Conservation (phyloP, 2,888 invertebrate genomes). For the Bedellia somnulentella region DNA sequence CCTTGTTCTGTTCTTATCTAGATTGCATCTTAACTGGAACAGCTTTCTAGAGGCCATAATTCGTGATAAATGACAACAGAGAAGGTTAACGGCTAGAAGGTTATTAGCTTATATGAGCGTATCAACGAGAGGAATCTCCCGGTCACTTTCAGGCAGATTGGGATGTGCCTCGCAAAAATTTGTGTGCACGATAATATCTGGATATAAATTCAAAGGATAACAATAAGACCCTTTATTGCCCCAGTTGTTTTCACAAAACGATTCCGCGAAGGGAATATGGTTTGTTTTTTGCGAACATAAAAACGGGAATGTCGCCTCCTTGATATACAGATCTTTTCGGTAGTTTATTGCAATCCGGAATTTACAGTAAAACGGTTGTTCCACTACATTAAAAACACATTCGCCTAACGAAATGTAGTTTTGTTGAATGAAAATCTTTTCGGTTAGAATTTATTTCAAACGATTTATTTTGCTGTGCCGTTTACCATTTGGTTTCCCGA, state of each 20-base stretch:
- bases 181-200: constrained; percentile 54
- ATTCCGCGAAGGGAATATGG: constrained; percentile 25
- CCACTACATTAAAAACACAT: constrained; percentile 3
- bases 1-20: too few relatives aligned
- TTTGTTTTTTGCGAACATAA: constrained; percentile 42
- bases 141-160: constrained; percentile 43
- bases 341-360: constrained; percentile 24
- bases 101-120: too few relatives aligned
- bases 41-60: too few relatives aligned
- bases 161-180: constrained; percentile 44
- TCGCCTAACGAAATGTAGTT: too few relatives aligned
- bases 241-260: constrained; percentile 54
- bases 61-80: too few relatives aligned
- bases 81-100: too few relatives aligned
- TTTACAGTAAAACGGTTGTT: constrained; percentile 19
- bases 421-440: too few relatives aligned
- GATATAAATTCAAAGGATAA: constrained; percentile 60
- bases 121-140: constrained; percentile 21
- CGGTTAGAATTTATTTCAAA: too few relatives aligned
- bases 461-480: constrained; percentile 1
- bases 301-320: constrained; percentile 39
- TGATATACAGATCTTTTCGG: constrained; percentile 37
- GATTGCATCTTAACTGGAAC: too few relatives aligned
- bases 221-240: constrained; percentile 57
- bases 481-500: constrained; percentile 2